Conservation (phyloP, 2,797 vertebrate species). For the Syndactyla subalaris region DNA sequence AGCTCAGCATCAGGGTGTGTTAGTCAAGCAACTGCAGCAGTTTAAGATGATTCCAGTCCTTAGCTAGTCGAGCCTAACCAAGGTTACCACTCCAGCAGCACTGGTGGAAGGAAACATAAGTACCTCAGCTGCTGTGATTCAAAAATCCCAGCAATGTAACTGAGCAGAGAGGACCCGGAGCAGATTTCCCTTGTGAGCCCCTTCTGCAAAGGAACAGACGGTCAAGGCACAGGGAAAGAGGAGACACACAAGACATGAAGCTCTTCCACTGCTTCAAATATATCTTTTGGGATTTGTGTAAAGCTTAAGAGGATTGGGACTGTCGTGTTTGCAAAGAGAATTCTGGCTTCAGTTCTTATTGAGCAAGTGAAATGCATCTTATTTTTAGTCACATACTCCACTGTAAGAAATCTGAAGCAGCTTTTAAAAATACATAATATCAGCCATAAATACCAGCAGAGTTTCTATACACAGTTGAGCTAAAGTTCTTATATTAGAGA, state of each 20-base stretch:
- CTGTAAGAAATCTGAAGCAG: background rate
- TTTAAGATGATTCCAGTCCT: background rate
- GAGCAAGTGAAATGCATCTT: background rate
- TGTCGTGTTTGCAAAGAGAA: background rate
- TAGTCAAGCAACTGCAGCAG: background rate
- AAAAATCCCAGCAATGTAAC: background rate
- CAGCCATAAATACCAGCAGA: background rate
- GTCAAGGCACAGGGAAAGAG: background rate
- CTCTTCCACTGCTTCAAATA: background rate
- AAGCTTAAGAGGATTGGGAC: background rate
- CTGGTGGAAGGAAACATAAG: background rate
- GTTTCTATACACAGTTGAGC: background rate
- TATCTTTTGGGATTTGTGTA: background rate
- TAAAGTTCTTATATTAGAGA: background rate
- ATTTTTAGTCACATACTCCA: background rate
- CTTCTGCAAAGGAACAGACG: background rate
- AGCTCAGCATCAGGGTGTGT: background rate
- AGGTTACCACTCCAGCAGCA: background rate
- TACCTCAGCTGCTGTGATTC: background rate
- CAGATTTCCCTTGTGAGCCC: background rate
- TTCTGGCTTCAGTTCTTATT: background rate
- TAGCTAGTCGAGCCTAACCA: background rate
- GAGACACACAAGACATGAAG: background rate
- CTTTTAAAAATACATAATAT: background rate
- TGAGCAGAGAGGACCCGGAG: background rate